Conservation (phyloP, 2,113 vertebrate species). For the Ariopsis seemanni region DNA sequence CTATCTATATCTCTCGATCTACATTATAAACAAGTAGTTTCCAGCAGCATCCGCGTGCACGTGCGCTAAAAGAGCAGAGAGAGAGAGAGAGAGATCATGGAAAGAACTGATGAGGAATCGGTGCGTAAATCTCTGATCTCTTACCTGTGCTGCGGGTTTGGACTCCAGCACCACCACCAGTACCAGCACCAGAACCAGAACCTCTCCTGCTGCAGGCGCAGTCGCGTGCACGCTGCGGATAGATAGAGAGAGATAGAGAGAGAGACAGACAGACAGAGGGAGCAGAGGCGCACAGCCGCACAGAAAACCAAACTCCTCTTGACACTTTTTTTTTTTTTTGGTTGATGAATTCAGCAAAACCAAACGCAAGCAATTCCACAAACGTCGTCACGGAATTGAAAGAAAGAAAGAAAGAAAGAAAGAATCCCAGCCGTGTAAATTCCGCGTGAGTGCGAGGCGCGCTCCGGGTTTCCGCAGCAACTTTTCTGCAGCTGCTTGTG, state of each 20-base stretch:
- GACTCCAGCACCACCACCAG: conserved; percentile 54
- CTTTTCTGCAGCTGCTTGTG: neutral
- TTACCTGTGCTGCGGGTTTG: conserved; percentile 78
- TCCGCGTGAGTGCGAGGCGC: conserved; percentile 2
- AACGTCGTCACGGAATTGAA: neutral
- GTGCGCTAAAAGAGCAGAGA: neutral
- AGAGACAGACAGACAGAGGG: neutral
- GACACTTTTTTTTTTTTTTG: neutral
- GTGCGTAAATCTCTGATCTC: conserved; percentile 22
- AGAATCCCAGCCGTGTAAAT: conserved; percentile 13
- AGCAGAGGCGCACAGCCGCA: conserved; percentile 35
- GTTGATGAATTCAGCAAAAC: neutral
- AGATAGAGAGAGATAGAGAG: neutral
- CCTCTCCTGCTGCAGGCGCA: conserved; percentile 60
- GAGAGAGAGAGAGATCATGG: neutral
- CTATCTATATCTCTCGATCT: neutral
- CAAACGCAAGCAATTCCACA: conserved; percentile 23
- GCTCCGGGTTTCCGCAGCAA: neutral
- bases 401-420: neutral
- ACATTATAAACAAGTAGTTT: neutral
- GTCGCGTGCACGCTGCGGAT: conserved; percentile 82
- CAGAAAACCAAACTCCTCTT: conserved; percentile 12
- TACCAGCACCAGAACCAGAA: neutral
- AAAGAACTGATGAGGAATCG: too few species aligned
- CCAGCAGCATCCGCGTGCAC: neutral